Evolutionary conservation across 2,888 invertebrate genomes (phyloP), one percentile per base, ranked within the genome.

Genomic region (Dynastes hyllus): DNA sequence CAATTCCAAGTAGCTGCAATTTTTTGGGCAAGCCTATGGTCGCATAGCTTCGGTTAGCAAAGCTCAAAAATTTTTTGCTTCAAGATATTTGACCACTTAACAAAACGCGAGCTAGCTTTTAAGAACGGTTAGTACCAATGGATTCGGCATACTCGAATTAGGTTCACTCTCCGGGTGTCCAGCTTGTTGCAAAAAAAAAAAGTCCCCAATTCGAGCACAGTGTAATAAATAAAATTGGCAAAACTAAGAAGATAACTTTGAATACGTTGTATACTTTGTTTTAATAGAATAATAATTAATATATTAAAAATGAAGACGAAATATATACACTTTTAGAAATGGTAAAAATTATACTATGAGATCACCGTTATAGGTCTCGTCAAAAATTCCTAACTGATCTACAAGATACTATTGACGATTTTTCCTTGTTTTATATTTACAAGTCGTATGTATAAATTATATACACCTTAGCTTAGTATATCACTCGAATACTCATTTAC

Each of bases 351-450:
- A 79, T 71, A 29, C 73, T 85, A 86, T 87, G 87, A 88, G 87
- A 88, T 88, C 87, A 87, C 85, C 84, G 84, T 85, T 78, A 65
- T 78, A 76, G 80, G 80, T 76, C 82, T 81, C 81, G 81, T 82
- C 82, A 83, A 81, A 81, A 82, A 83, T 81, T 79, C 80, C 82
- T 76, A 81, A 81, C 79, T 80, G 80, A 82, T 81, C 80, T 81
- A 81, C 76, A 79, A 69, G 76, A 79, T 79, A 81, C 80, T 82
- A 83, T 82, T 80, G 81, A 82, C 81, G 80, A 81, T 80, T 79
- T 78, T 45, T 37, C 51, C 63, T 58, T 58, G 9, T 58, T 58
- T 16, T 6, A 22, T 71, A 71, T 71, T 55, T 71, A 71, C 58
- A 71, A 16, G 2, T 65, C 67, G 40, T 69, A 78, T 78, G 37